A percentile compares a stretch with the other conserved stretches of the same genome.
phyloP scores from a whole-genome alignment of 2,113 vertebrate genomes.

The Catagonus wagneri region DNA sequence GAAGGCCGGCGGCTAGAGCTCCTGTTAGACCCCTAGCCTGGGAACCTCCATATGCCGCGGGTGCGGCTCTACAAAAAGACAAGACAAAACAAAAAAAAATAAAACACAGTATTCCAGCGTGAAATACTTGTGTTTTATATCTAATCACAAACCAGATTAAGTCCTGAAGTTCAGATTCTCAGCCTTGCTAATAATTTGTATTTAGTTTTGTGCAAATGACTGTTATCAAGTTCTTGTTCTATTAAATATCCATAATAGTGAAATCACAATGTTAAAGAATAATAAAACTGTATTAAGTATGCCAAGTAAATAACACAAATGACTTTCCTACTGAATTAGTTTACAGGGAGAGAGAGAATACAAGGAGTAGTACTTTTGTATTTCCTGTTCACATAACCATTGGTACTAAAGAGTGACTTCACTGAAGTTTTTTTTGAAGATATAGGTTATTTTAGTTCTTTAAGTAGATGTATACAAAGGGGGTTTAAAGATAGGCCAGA shows the following conservation, averaged over 20 bases:
- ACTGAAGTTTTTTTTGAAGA: neutral
- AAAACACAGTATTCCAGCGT: neutral
- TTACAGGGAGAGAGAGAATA: neutral
- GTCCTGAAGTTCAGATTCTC: neutral
- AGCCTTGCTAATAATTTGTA: slow-evolving; percentile 28
- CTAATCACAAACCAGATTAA: slow-evolving; percentile 22
- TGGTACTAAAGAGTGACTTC: slow-evolving; percentile 10
- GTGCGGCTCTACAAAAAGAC: too few relatives aligned
- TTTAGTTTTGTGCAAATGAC: slow-evolving; percentile 38
- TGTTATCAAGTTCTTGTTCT: neutral
- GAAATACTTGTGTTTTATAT: slow-evolving; percentile 5
- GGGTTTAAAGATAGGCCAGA: slow-evolving; percentile 23
- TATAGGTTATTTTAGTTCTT: slow-evolving; percentile 33
- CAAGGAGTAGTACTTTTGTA: neutral
- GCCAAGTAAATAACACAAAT: neutral
- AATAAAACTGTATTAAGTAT: slow-evolving; percentile 42
- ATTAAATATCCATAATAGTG: slow-evolving; percentile 10
- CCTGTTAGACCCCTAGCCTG: too few relatives aligned
- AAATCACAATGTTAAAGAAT: slow-evolving; percentile 12
- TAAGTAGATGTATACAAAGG: neutral
- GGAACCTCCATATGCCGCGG: too few relatives aligned
- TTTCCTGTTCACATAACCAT: neutral
- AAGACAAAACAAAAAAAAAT: too few relatives aligned
- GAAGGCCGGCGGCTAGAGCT: too few relatives aligned
- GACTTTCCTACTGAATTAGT: neutral